Evolutionary conservation across 2,113 vertebrate genomes (phyloP).

Genomic region (Festucalex cinctus): DNA sequence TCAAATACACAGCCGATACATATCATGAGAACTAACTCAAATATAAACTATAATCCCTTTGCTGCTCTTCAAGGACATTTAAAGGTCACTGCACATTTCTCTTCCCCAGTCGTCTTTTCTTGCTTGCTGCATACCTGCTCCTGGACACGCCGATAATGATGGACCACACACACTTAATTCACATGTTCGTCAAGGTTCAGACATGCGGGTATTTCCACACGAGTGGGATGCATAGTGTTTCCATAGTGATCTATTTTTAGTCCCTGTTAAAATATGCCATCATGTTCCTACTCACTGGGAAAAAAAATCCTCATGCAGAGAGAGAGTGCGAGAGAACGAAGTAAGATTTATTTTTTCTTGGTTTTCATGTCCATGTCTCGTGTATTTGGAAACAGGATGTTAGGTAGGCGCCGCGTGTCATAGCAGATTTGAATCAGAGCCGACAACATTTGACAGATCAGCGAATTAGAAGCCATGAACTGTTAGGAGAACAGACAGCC

Average conservation of each 20-base stretch:
- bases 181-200: constrained; percentile 49
- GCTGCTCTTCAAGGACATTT: constrained; percentile 52
- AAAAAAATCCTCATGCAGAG: constrained; percentile 26
- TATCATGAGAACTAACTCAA: background rate
- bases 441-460: constrained; percentile 26
- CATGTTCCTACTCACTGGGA: constrained; percentile 46
- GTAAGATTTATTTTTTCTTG: background rate
- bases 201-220: constrained; percentile 57
- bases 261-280: constrained; percentile 73
- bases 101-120: background rate
- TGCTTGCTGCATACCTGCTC: background rate
- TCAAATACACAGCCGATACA: constrained; percentile 5
- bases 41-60: background rate
- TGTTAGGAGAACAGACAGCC: constrained; percentile 3
- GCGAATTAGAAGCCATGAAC: constrained; percentile 16
- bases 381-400: constrained; percentile 23
- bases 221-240: constrained; percentile 74
- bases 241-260: constrained; percentile 80
- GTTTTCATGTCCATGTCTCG: constrained; percentile 2
- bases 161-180: constrained; percentile 15
- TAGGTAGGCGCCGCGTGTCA: constrained; percentile 12
- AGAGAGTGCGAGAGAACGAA: constrained; percentile 9
- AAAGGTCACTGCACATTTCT: constrained; percentile 37
- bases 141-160: background rate
- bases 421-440: constrained; percentile 18